Evolutionary conservation across 2,888 invertebrate genomes (phyloP), one percentile per base, ranked within the genome.

Genomic region (Sinohyriopsis cumingii): DNA sequence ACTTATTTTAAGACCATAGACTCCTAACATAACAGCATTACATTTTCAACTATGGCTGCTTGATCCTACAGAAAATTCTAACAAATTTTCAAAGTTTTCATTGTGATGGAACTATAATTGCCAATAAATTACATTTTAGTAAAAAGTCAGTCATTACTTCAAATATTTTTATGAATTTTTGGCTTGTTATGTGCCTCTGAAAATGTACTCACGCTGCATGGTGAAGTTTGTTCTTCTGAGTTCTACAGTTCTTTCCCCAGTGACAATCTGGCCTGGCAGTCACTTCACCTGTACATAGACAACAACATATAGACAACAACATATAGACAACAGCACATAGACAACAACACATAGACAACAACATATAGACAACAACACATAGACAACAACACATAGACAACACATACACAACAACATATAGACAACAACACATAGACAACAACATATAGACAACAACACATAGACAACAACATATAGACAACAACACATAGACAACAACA

Each of bases 171-270:
- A 45, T 15, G 3, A 45, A 45, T 3, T 15, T 45, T 15, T 5
- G 12, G 45, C 9, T 3, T 45, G 45, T 2, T 3, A 15, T 45
- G 9, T 33, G 33, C 9, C 7, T 33, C 33, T 33, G 65, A n/a
- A 24, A 68, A 19, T 57, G 15, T 63, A 81, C 86, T 79, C 80
- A 88, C 88, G 75, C 67, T 55, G 88, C 87, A 78, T 89, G 89
- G 33, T 82, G 80, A 19, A 85, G 85, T 72, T 86, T 87, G 74
- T 86, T 86, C 57, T 72, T 78, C 76, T 89, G 89, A 25, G 90
- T 90, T 60, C 89, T 74, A 75, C 90, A 90, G 69, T 88, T 86
- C 69, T 80, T 84, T 6, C 90, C 90, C 89, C 89, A 90, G 75
- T 89, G 86, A 70, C 90, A 90, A 70, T 89, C 83, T 45, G 86